phyloP scores from a whole-genome alignment of 2,888 invertebrate genomes.

The Hymenopus coronatus region DNA sequence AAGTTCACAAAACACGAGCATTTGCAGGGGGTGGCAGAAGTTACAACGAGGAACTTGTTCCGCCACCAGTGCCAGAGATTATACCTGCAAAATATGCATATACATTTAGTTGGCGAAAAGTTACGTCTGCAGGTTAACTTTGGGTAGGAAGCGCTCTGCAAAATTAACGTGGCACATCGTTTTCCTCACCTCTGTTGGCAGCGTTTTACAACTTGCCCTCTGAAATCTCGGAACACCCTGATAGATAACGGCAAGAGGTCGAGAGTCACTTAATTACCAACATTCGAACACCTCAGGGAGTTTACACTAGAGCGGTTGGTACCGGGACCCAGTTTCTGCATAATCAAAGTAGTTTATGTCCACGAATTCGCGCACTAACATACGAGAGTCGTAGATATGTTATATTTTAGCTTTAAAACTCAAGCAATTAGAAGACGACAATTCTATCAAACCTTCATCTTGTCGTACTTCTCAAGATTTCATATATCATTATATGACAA shows the following conservation, averaged over 20 bases:
- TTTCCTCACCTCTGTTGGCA: not conserved
- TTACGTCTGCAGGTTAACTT: not conserved
- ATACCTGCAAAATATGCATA: not conserved
- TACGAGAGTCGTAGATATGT: no score
- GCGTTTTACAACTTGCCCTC: not conserved
- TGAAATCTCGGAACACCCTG: not conserved
- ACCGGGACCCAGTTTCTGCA: not conserved
- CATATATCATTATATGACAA: no score
- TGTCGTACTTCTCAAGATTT: no score
- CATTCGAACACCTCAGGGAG: not conserved
- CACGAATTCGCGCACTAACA: no score
- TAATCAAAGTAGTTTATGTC: no score
- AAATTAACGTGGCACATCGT: not conserved
- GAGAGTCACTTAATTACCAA: not conserved
- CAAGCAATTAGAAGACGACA: no score
- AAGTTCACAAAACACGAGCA: not conserved
- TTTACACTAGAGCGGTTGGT: not conserved
- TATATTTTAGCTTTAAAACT: no score
- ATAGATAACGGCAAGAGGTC: not conserved
- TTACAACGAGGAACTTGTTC: not conserved
- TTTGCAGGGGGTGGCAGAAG: not conserved
- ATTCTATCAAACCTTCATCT: no score
- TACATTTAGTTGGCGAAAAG: not conserved
- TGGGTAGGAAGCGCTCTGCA: not conserved
- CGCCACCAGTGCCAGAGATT: not conserved